Conservation (phyloP, 2,888 invertebrate species). For the Xestia c-nigrum region DNA sequence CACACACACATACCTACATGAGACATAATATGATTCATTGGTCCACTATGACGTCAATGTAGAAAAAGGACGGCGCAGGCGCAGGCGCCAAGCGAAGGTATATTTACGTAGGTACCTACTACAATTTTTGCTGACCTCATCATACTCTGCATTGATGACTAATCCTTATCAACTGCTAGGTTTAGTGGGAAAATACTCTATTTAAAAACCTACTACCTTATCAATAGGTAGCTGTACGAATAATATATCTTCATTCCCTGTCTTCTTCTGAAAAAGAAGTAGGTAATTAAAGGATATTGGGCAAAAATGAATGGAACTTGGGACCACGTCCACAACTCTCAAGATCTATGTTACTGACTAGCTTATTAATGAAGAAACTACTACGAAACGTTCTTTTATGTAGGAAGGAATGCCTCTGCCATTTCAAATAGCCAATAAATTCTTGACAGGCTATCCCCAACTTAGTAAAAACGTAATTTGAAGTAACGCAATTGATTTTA, state of each 20-base stretch:
- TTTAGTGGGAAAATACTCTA: neutral
- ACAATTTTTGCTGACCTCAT: neutral
- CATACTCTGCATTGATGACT: neutral
- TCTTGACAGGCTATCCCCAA: neutral
- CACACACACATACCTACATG: too few relatives aligned
- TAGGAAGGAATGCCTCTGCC: neutral
- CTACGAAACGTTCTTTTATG: neutral
- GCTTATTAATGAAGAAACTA: neutral
- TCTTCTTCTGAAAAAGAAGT: neutral
- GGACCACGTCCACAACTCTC: neutral
- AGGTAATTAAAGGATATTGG: neutral
- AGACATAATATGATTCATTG: neutral
- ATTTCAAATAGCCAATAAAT: neutral
- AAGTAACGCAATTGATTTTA: constrained; percentile 18
- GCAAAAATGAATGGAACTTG: neutral
- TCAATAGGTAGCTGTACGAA: neutral
- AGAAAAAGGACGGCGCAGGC: neutral
- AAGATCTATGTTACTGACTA: neutral
- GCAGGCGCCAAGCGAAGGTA: neutral
- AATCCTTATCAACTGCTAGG: neutral
- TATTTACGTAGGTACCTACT: neutral
- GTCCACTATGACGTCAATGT: neutral
- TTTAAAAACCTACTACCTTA: neutral
- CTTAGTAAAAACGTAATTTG: constrained; percentile 1
- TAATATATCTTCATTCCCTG: neutral